Evolutionary conservation across 2,797 vertebrate genomes (phyloP).

Genomic region (Falco berigora): DNA sequence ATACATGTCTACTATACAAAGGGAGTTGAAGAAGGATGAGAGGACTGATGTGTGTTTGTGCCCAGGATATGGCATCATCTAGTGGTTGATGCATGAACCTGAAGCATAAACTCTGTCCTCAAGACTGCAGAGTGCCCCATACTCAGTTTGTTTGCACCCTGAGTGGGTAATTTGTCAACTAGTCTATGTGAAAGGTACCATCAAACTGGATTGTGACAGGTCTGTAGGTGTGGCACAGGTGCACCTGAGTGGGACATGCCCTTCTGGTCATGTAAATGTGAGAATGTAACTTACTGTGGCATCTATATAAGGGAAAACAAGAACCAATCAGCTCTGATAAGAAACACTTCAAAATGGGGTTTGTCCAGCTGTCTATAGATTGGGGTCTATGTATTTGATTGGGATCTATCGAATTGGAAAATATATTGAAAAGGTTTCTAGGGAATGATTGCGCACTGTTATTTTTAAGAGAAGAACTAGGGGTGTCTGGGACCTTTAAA

Average conservation of each 20-base stretch:
- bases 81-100: accelerated
- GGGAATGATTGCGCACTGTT: neutral
- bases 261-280: neutral
- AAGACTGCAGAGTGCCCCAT: neutral
- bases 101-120: neutral
- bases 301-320: neutral
- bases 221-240: neutral
- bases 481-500: neutral
- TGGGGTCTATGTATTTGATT: neutral
- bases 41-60: neutral
- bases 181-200: neutral
- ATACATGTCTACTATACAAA: neutral
- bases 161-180: neutral
- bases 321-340: neutral
- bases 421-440: neutral
- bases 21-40: neutral
- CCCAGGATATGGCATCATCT: neutral
- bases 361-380: neutral
- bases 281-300: neutral
- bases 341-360: neutral
- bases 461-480: neutral
- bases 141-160: neutral
- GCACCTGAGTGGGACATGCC: neutral
- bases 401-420: neutral
- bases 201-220: neutral